Percentiles rank a stretch among this genome's conserved stretches.
These are phyloP conservation scores for Cephalopachus bancanus DNA, from an alignment of 2,797 vertebrate species.

Conservation along the genomic window DNA sequence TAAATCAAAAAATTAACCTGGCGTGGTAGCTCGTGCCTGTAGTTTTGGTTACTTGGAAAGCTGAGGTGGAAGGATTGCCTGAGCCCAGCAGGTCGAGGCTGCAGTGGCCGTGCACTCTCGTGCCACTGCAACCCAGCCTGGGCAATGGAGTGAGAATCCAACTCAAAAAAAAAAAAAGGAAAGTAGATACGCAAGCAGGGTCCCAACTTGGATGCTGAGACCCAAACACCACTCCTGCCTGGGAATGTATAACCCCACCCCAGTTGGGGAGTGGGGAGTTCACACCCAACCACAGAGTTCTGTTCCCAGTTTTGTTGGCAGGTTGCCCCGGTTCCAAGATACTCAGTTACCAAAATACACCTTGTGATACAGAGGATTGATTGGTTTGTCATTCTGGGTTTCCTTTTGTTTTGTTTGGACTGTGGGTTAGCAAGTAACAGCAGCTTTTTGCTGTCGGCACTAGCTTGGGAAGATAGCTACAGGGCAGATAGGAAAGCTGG, in stretches of 20 bases:
- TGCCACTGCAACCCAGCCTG: too few species aligned
- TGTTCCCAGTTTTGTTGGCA: neutral
- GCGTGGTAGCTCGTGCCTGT: too few species aligned
- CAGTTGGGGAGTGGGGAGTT: neutral
- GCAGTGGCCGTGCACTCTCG: too few species aligned
- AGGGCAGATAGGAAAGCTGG: neutral
- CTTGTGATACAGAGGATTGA: neutral
- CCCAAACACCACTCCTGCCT: slow-evolving; percentile 51
- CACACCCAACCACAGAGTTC: neutral
- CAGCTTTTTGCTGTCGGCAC: neutral
- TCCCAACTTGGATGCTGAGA: slow-evolving; percentile 16
- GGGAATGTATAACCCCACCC: too few species aligned
- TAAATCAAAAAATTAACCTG: too few species aligned
- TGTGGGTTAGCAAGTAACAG: neutral
- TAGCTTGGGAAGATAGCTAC: neutral
- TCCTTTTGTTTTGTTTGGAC: neutral
- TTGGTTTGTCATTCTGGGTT: neutral
- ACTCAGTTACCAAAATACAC: neutral
- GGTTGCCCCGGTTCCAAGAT: neutral
- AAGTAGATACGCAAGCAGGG: slow-evolving; percentile 54
- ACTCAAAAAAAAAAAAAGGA: too few species aligned
- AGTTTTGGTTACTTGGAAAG: too few species aligned
- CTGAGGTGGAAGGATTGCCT: too few species aligned
- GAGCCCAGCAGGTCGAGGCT: too few species aligned
- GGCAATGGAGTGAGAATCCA: too few species aligned